These are phyloP conservation scores for Sinohyriopsis cumingii DNA, from an alignment of 2,888 invertebrate genomes.

Conservation along the genomic window DNA sequence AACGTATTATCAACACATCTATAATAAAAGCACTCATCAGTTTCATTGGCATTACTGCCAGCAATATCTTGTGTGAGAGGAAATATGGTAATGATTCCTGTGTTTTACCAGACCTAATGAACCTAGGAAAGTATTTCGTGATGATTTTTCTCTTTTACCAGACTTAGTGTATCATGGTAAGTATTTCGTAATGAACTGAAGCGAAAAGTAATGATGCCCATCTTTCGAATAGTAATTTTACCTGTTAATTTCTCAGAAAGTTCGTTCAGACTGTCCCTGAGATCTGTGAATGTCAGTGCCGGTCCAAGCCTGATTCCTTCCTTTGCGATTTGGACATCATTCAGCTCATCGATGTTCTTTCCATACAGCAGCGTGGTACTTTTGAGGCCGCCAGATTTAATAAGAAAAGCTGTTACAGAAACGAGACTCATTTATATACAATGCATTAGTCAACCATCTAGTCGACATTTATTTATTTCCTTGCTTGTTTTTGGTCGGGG, in stretches of 20 bases:
- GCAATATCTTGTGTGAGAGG: too few species aligned
- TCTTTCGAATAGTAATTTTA: not conserved
- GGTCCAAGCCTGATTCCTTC: conserved; percentile 83
- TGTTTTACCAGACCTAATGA: too few species aligned
- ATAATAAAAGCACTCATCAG: too few species aligned
- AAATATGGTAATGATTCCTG: too few species aligned
- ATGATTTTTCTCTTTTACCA: too few species aligned
- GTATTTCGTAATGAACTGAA: too few species aligned
- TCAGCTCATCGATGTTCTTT: conserved; percentile 79
- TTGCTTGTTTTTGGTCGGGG: too few species aligned
- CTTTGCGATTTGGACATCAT: conserved; percentile 74
- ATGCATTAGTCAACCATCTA: not conserved
- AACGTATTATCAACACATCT: too few species aligned
- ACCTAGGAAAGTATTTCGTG: too few species aligned
- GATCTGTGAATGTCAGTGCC: conserved; percentile 78
- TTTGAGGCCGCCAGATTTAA: conserved; percentile 87
- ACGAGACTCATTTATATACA: not conserved
- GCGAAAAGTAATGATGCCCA: too few species aligned
- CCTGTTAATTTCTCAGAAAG: conserved; percentile 3
- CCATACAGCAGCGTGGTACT: conserved; percentile 82
- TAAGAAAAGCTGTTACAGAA: conserved; percentile 80
- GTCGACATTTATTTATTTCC: not conserved
- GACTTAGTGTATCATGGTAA: too few species aligned
- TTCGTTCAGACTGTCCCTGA: conserved; percentile 75
- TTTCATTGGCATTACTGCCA: too few species aligned